These are phyloP conservation scores for Autographa gamma DNA, from an alignment of 2,888 invertebrate genomes.

Conservation along the genomic window DNA sequence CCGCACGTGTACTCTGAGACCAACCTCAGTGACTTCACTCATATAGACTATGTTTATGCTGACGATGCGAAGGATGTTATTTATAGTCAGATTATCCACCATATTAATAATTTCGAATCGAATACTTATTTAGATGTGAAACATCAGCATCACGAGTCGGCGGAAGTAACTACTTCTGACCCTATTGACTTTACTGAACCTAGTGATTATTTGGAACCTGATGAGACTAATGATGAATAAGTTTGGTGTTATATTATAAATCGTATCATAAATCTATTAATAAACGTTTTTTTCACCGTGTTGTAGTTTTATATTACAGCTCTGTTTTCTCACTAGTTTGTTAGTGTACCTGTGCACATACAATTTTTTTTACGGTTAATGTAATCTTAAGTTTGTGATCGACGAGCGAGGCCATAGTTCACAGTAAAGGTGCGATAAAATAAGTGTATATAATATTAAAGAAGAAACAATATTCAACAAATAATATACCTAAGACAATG, in stretches of 20 bases:
- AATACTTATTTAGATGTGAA: neutral
- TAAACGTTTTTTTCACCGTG: neutral
- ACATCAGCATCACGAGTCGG: neutral
- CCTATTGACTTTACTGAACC: no score
- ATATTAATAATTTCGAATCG: slow-evolving; percentile 58
- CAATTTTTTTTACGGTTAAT: no score
- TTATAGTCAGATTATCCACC: slow-evolving; percentile 80
- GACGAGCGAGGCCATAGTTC: no score
- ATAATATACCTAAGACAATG: no score
- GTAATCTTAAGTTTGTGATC: no score
- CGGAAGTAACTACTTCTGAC: no score
- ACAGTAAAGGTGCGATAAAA: no score
- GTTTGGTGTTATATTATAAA: slow-evolving; percentile 2
- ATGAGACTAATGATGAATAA: neutral
- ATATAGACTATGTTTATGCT: slow-evolving; percentile 91
- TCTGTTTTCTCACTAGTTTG: no score
- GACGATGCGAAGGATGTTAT: slow-evolving; percentile 85
- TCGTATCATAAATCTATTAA: neutral
- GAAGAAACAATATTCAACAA: no score
- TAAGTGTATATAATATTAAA: no score
- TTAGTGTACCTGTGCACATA: no score
- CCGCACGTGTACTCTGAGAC: slow-evolving; percentile 85
- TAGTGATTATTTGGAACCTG: neutral
- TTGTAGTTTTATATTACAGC: neutral
- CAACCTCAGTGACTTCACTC: slow-evolving; percentile 89